Evolutionary conservation across 2,888 invertebrate species (phyloP).

Genomic region (Ommatoiulus sabulosus): DNA sequence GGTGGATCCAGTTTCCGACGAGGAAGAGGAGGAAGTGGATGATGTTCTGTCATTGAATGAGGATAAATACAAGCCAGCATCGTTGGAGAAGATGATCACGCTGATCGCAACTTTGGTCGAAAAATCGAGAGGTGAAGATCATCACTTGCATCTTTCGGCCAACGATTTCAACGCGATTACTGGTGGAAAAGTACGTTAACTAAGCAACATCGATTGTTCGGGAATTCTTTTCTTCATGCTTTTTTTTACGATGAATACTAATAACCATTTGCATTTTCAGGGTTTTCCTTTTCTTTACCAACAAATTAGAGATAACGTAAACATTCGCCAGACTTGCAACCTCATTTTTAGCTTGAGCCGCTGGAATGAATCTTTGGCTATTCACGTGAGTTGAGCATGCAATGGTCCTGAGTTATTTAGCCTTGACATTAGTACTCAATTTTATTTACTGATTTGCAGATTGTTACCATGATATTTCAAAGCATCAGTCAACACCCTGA

Average conservation of each 20-base stretch:
- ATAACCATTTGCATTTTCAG: constrained; percentile 67
- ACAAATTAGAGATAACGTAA: constrained; percentile 93
- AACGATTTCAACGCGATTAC: constrained; percentile 85
- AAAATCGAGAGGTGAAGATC: constrained; percentile 83
- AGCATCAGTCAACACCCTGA: constrained; percentile 92
- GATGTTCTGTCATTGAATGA: constrained; percentile 73
- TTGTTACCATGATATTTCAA: constrained; percentile 90
- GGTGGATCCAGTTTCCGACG: constrained; percentile 78
- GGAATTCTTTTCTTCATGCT: background rate
- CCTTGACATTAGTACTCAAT: too few relatives aligned
- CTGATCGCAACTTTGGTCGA: constrained; percentile 89
- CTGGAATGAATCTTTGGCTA: constrained; percentile 90
- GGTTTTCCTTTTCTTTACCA: constrained; percentile 94
- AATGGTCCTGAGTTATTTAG: too few relatives aligned
- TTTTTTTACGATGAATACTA: background rate
- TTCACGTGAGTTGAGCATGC: constrained; percentile 72
- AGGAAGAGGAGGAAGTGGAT: constrained; percentile 78
- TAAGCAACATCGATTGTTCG: background rate
- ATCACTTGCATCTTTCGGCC: constrained; percentile 77
- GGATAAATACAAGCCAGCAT: constrained; percentile 87
- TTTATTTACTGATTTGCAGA: constrained; percentile 66
- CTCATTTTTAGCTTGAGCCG: constrained; percentile 91
- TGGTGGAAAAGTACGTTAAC: constrained; percentile 79
- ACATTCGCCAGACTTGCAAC: constrained; percentile 90
- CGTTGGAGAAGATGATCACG: constrained; percentile 95